Base-by-base conservation (phyloP, 2,113 vertebrate genomes). In the Pardalotus punctatus region DNA sequence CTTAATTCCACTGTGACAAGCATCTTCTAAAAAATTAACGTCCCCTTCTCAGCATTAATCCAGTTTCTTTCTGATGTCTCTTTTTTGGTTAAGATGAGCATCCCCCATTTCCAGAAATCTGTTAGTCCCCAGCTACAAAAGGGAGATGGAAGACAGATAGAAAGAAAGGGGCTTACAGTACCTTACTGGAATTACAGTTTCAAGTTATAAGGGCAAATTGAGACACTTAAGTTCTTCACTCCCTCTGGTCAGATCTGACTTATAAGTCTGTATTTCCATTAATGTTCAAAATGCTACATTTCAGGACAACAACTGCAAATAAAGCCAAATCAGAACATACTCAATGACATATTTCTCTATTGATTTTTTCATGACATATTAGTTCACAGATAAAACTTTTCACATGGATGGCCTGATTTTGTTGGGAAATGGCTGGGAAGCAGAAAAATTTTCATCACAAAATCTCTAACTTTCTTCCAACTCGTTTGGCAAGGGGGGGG, bases 1-100 rank as follows among this genome's bases (percentile, higher is more conserved):
- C 82, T 96, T 92, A 92, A 95, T 92, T 95, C 80, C 61, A 86
- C 48, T 58, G 45, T 96, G 93, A 93, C 88, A 74, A 86, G 47
- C 31, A 71, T 83, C 22, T 71, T 54, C 76, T 48, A 6, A 88
- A 70, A 95, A 73, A 38, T 17, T 38, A 90, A 61, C 36, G 17
- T 93, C 29, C 25, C 21, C 12, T 85, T 80, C 70, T 78, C 83
- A 88, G 27, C 11, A 33, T 66, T 90, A 80, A 81, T 56, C 14
- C 33, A 33, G 5, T 56, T 86, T 71, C 51, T 50, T 96, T 95
- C 58, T 90, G 54, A 92, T 73, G 47, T 62, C 29, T 90, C 51
- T 86, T 65, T 93, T 79, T 69, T 35, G 6, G 16, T 81, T 66
- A 71, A 56, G 56, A 74, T 31, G 72, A 88, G 14, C 48, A 88